These are phyloP conservation scores for Poeciliopsis occidentalis DNA, from an alignment of 2,113 vertebrate species.

Conservation along the genomic window DNA sequence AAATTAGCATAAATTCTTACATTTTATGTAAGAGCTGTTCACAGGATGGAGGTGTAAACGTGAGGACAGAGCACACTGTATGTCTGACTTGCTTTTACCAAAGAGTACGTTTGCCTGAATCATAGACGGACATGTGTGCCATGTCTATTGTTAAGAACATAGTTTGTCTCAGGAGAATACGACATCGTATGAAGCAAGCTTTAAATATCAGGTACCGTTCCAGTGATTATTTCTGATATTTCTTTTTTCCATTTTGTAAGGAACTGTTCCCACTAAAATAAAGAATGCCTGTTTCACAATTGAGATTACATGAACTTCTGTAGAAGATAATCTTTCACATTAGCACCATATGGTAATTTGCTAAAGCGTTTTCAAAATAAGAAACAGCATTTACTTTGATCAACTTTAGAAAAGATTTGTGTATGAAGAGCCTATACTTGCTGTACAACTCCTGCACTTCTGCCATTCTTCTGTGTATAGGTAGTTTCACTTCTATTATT, in stretches of 20 bases:
- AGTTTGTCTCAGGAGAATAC: neutral
- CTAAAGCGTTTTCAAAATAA: too few species aligned
- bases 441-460: too few species aligned
- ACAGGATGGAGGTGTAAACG: neutral
- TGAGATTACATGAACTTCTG: neutral
- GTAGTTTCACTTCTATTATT: too few species aligned
- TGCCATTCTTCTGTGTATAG: too few species aligned
- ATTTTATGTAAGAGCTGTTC: conserved; percentile 67
- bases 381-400: too few species aligned
- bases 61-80: conserved; percentile 35
- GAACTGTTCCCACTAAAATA: too few species aligned
- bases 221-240: neutral
- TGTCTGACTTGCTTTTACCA: conserved; percentile 1
- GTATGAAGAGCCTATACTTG: too few species aligned
- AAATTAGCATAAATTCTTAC: conserved; percentile 68
- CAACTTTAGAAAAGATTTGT: too few species aligned
- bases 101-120: conserved; percentile 9
- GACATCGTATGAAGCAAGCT: neutral
- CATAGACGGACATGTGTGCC: neutral
- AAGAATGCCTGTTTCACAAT: too few species aligned
- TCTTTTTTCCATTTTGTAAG: too few species aligned
- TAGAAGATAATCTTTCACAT: neutral
- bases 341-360: neutral
- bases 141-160: neutral
- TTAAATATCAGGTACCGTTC: neutral